Base-by-base conservation (phyloP, 2,797 vertebrate species). In the Threskiornis aethiopicus region DNA sequence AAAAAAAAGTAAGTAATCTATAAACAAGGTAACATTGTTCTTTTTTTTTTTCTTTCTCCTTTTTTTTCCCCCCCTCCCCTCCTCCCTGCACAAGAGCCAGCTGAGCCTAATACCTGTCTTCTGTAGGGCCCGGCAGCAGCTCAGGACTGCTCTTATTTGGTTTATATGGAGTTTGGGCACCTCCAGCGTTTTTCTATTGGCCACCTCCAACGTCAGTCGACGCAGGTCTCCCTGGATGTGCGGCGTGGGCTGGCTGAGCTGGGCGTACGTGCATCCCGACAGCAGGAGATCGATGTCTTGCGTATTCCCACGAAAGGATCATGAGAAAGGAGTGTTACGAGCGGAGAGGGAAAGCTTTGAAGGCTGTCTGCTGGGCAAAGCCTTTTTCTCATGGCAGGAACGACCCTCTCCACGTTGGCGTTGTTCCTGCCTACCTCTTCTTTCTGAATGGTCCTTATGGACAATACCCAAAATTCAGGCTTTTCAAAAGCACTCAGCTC, bases 341-440 rank as follows among this genome's bases (percentile, higher is more conserved):
- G 49, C 37, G 24, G 41, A 47, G 72, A 57, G 17, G 41, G 22
- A 46, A 73, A 49, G 29, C 33, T 39, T 77, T 55, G 9, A 18
- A 75, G 25, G 26, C 0, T 86, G n/a, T 35, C 47, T 83, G 55
- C 28, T 29, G 73, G 59, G 16, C 42, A 86, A 66, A 92, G 44
- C 24, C 57, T 52, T 67, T 54, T 46, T 16, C 47, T 90, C 8
- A 5, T 28, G 55, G 39, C 9, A 17, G 59, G 47, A 85, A 14
- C 5, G 14, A n/a, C 5, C n/a, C n/a, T 52, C 25, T 39, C 17
- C 14, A 3, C 1, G 1, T 0, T 35, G 35, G 16, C 0, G 0
- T 49, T 0, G 0, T 42, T 73, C 64, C 62, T 85, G 37, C 52
- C 51, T 35, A 0, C 39, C 62, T 31, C 33, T 64, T 24, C 33